A percentile compares a stretch with the other conserved stretches of the same genome.
phyloP scores from a whole-genome alignment of 2,888 invertebrate species.

The Drymonia ruficornis region DNA sequence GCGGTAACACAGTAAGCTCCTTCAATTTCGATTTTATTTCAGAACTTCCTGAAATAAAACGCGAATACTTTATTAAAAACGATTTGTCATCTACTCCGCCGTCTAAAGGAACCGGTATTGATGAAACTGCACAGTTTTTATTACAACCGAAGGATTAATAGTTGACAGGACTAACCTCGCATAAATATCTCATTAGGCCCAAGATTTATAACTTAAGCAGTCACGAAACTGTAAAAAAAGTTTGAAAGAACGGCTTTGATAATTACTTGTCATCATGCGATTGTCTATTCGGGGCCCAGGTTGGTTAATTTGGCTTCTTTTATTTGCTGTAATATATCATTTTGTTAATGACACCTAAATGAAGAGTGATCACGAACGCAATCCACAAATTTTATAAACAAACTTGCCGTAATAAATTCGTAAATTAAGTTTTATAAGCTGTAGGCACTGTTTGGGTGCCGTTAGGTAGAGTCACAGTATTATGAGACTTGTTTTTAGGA shows the following conservation, averaged over 20 bases:
- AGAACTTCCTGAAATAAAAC: conserved; percentile 22
- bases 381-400: conserved; percentile 43
- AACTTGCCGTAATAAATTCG: conserved; percentile 40
- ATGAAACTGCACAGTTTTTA: conserved; percentile 61
- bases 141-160: conserved; percentile 74
- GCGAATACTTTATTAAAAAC: conserved; percentile 31
- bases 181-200: conserved; percentile 82
- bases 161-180: conserved; percentile 72
- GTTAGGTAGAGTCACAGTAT: no score
- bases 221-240: conserved; percentile 79
- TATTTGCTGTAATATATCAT: conserved; percentile 78
- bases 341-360: conserved; percentile 78
- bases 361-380: conserved; percentile 74
- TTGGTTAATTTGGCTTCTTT: conserved; percentile 71
- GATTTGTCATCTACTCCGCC: conserved; percentile 36
- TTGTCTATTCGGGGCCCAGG: conserved; percentile 74
- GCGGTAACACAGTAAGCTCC: no score
- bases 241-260: conserved; percentile 73
- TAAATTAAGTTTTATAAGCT: conserved; percentile 27
- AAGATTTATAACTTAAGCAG: conserved; percentile 80
- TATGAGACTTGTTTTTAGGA: no score
- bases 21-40: neutral
- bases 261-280: conserved; percentile 84
- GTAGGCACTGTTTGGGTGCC: no score
- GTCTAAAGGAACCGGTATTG: conserved; percentile 49